Base-by-base conservation (phyloP, 2,888 invertebrate species). In the Chorisops tibialis region DNA sequence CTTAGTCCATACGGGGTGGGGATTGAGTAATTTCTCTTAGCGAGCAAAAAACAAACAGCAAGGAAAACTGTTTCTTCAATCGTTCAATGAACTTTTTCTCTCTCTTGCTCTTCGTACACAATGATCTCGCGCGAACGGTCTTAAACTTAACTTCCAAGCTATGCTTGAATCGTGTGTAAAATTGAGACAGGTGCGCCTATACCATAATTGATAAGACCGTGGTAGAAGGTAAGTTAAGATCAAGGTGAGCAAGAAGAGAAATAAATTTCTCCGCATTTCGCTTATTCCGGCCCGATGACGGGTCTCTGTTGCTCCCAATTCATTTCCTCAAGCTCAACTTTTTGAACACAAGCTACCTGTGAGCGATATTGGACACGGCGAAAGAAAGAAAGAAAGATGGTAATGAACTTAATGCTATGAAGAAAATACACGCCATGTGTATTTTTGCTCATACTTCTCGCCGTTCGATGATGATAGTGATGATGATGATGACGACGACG, bases 401-500 rank as follows among this genome's bases (percentile, higher is more conserved):
- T 65, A 65, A 62, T 60, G 65, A 65, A 65, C 65, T 65, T 59
- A 60, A 54, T 62, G 62, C 56, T 41, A 61, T 48, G 61, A 54
- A 54, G 39, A 47, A 24, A 30, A 47, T 12, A 47, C n/a, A n/a
- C 30, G 30, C 30, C 9, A 30, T 30, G 30, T 30, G 30, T 30
- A 30, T 30, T 30, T 30, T 30, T 30, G 30, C 30, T 30, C 9
- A 30, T 30, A 9, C 30, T 30, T 9, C 30, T 5, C 30, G 9
- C 30, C 30, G 30, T 30, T 30, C 6, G 59, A 21, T 24, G 35
- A 24, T 48, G 49, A 30, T 22, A n/a, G n/a, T n/a, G 54, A 63
- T 45, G 64, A 63, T 24, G 43, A 62, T 56, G 61, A 48, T 16
- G 45, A 62, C 41, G 63, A 61, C 50, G 58, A 59, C 61, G 63